Evolutionary conservation across 1,140 invertebrate genomes (phyloP).

Genomic region (Cydia pomonella): DNA sequence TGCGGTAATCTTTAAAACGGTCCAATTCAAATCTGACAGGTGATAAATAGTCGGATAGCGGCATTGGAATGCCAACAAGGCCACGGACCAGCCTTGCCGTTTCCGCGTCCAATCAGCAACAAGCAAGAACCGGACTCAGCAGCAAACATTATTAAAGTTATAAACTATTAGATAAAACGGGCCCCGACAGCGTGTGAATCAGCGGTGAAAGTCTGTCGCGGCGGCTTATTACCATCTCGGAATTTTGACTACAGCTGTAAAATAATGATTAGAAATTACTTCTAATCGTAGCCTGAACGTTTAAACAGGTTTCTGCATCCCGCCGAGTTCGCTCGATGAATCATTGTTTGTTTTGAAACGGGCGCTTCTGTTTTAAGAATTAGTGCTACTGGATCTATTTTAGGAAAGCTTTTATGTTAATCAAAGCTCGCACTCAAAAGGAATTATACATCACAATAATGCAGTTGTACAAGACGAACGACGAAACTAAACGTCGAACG

Average conservation of each 20-base stretch:
- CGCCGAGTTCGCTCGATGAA: constrained; percentile 25
- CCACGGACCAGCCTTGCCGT: constrained; percentile 66
- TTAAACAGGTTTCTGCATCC: constrained; percentile 22
- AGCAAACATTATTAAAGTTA: constrained; percentile 72
- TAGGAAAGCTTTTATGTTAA: constrained; percentile 27
- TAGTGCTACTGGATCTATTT: constrained; percentile 29
- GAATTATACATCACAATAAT: constrained; percentile 31
- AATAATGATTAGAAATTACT: constrained; percentile 28
- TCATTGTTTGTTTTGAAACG: constrained; percentile 33
- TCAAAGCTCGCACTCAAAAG: constrained; percentile 32
- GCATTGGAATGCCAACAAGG: constrained; percentile 67
- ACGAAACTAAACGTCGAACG: constrained; percentile 12
- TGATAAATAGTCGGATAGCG: constrained; percentile 55
- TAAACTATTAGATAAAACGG: constrained; percentile 76
- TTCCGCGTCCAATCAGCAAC: constrained; percentile 71
- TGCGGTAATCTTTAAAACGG: constrained; percentile 36
- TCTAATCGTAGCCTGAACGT: constrained; percentile 7
- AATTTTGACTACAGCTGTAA: constrained; percentile 33
- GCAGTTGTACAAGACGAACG: constrained; percentile 7
- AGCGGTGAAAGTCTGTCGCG: constrained; percentile 73
- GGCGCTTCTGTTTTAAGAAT: constrained; percentile 32
- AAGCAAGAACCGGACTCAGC: constrained; percentile 69
- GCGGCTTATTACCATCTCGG: constrained; percentile 65
- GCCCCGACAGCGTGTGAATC: constrained; percentile 75
- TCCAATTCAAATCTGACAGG: constrained; percentile 44